Percentiles rank a stretch among this genome's conserved stretches.
phyloP scores from a whole-genome alignment of 2,113 vertebrate species.

The Callionymus lyra region DNA sequence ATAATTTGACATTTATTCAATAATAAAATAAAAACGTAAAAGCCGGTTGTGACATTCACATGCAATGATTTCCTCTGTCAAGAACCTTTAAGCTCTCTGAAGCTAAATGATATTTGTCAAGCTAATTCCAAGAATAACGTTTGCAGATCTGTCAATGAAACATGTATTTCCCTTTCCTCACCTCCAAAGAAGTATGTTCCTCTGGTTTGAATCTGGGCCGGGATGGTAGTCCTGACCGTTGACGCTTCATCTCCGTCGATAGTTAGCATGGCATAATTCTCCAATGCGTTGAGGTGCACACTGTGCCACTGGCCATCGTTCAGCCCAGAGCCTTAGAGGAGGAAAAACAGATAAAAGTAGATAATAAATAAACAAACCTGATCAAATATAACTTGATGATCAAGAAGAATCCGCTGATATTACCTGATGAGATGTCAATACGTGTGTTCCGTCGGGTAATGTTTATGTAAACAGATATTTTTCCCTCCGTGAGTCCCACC shows the following conservation, averaged over 20 bases:
- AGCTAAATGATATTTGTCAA: too few relatives aligned
- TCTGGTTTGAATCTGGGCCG: conserved; percentile 83
- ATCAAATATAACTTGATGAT: not conserved
- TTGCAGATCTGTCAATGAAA: too few relatives aligned
- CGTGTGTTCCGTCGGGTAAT: conserved; percentile 75
- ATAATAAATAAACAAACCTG: not conserved
- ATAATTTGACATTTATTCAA: too few relatives aligned
- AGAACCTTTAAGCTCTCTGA: too few relatives aligned
- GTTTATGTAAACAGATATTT: conserved; percentile 80
- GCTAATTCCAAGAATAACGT: too few relatives aligned
- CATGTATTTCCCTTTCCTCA: conserved; percentile 28
- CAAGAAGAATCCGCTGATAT: not conserved
- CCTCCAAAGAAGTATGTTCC: conserved; percentile 91
- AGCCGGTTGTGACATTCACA: too few relatives aligned
- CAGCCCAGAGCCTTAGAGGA: conserved; percentile 73
- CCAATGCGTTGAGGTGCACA: conserved; percentile 82
- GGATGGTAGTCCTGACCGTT: conserved; percentile 84
- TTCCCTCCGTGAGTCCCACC: conserved; percentile 80
- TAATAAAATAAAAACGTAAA: too few relatives aligned
- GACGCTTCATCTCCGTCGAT: conserved; percentile 92
- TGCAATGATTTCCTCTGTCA: too few relatives aligned
- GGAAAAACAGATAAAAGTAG: not conserved
- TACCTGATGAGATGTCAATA: conserved; percentile 89
- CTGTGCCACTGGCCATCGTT: conserved; percentile 96
- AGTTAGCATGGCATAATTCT: conserved; percentile 87